These are phyloP conservation scores for Epicauta chinensis DNA, from an alignment of 1,140 invertebrate genomes.

Conservation along the genomic window DNA sequence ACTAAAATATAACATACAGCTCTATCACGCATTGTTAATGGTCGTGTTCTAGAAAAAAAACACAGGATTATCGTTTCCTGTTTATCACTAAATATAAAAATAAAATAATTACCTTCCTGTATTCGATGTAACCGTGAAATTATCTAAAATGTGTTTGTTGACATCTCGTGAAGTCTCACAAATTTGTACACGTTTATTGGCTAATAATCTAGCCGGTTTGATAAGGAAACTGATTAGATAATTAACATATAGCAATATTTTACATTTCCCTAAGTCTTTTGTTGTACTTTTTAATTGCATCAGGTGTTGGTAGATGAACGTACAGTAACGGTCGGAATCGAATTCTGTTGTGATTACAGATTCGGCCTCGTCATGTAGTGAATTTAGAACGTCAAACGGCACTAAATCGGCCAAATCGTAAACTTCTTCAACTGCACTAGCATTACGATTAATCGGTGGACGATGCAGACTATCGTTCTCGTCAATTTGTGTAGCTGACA, in stretches of 20 bases:
- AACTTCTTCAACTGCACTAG: slow-evolving; percentile 40
- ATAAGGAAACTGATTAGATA: slow-evolving; percentile 41
- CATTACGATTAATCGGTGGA: slow-evolving; percentile 46
- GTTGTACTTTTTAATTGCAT: slow-evolving; percentile 7
- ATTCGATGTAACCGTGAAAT: slow-evolving; percentile 39
- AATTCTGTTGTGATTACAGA: slow-evolving; percentile 20
- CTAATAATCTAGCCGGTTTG: slow-evolving; percentile 36
- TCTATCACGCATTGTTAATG: slow-evolving; percentile 46
- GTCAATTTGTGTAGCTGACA: background rate
- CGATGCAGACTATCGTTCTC: slow-evolving; percentile 29
- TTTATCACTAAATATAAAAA: background rate
- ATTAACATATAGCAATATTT: slow-evolving; percentile 44
- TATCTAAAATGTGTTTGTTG: slow-evolving; percentile 41
- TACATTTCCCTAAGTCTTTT: slow-evolving; percentile 10
- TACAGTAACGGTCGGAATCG: background rate
- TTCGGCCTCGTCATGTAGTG: slow-evolving; percentile 33
- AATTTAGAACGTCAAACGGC: slow-evolving; percentile 40
- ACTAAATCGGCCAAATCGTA: slow-evolving; percentile 46
- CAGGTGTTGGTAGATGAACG: background rate
- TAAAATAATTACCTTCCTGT: slow-evolving; percentile 39
- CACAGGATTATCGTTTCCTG: slow-evolving; percentile 8
- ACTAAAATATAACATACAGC: slow-evolving; percentile 46
- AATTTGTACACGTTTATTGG: slow-evolving; percentile 38
- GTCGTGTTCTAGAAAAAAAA: slow-evolving; percentile 41
- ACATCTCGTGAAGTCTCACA: slow-evolving; percentile 39